Evolutionary conservation across 2,797 vertebrate genomes (phyloP).

Genomic region (Distichodus sexfasciatus): DNA sequence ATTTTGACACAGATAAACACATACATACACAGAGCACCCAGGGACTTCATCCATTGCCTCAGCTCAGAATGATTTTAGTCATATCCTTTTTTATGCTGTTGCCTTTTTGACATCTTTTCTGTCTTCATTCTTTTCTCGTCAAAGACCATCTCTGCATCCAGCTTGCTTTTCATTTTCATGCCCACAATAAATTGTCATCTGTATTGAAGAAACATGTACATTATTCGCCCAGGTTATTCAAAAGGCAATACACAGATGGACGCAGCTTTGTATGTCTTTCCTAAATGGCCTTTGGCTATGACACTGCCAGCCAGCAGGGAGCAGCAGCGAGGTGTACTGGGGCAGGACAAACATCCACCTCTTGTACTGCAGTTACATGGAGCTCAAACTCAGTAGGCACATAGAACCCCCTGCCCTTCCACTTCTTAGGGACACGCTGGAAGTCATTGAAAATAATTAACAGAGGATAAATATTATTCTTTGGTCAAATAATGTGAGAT

Average conservation of each 20-base stretch:
- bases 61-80: conserved; percentile 21
- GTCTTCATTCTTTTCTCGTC: neutral
- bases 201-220: conserved; percentile 33
- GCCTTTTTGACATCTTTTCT: conserved; percentile 8
- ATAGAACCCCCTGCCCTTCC: too few relatives aligned
- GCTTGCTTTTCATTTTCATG: too few relatives aligned
- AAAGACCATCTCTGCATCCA: neutral
- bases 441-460: too few relatives aligned
- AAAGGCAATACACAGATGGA: too few relatives aligned
- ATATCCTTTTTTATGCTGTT: conserved; percentile 17
- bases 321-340: neutral
- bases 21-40: neutral
- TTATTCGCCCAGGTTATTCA: neutral
- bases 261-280: conserved; percentile 15
- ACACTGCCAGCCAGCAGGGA: neutral
- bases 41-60: conserved; percentile 32
- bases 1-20: neutral
- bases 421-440: too few relatives aligned
- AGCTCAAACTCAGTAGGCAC: too few relatives aligned
- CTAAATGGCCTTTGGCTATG: neutral
- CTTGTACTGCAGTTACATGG: too few relatives aligned
- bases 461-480: too few relatives aligned
- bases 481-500: conserved; percentile 47
- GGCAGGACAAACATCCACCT: neutral
- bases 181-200: too few relatives aligned